These are phyloP conservation scores for Baccha elongata DNA, from an alignment of 2,888 invertebrate genomes.

Conservation along the genomic window DNA sequence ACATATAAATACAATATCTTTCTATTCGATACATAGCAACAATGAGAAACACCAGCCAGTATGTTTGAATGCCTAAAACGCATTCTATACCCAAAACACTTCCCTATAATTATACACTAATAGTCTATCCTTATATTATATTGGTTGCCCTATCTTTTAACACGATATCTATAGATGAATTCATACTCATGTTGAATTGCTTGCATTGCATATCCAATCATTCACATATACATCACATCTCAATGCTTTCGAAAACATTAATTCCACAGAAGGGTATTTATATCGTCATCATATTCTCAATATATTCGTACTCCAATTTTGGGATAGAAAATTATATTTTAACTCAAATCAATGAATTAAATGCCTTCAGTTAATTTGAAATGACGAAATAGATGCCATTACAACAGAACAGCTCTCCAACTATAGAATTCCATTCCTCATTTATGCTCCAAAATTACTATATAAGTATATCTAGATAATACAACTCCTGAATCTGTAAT, in stretches of 20 bases:
- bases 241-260: conserved; percentile 38
- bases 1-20: conserved; percentile 1
- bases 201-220: conserved; percentile 51
- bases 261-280: background rate
- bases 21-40: too few species aligned
- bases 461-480: background rate
- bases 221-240: conserved; percentile 44
- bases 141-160: conserved; percentile 2
- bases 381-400: conserved; percentile 60
- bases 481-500: conserved; percentile 19
- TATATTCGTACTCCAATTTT: background rate
- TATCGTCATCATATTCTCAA: too few species aligned
- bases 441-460: conserved; percentile 13
- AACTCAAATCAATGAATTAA: conserved; percentile 71
- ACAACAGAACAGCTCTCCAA: conserved; percentile 7
- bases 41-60: conserved; percentile 21
- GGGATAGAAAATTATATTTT: conserved; percentile 49
- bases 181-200: conserved; percentile 16
- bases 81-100: background rate
- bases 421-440: conserved; percentile 50
- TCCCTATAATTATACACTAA: conserved; percentile 38
- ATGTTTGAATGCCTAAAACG: conserved; percentile 22
- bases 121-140: conserved; percentile 1
- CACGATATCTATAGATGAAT: conserved; percentile 8
- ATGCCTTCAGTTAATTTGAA: conserved; percentile 60